Conservation (phyloP, 2,113 vertebrate species). For the Nothocercus julius region DNA sequence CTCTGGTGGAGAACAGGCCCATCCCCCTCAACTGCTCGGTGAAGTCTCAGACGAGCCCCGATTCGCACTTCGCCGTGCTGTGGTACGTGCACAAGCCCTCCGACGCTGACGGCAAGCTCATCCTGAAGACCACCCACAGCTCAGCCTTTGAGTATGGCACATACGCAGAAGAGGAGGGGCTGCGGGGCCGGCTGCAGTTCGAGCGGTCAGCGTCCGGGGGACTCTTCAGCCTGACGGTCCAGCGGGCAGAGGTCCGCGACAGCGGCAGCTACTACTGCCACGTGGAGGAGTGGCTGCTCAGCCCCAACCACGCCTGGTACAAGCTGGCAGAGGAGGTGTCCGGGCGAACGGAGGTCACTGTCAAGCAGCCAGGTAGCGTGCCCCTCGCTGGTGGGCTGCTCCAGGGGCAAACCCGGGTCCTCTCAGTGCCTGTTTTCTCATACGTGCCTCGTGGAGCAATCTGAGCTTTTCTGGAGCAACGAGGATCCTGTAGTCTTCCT, state of each 20-base stretch:
- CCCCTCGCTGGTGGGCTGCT: rapidly evolving
- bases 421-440: rapidly evolving
- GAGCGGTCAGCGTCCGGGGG: conserved; percentile 86
- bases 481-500: not conserved
- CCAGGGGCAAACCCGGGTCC: not conserved
- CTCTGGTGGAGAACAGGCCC: conserved; percentile 87
- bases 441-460: rapidly evolving
- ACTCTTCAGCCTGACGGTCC: conserved; percentile 90
- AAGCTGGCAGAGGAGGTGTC: conserved; percentile 84
- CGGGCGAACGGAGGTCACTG: conserved; percentile 85
- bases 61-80: conserved; percentile 90
- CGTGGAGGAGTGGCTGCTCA: conserved; percentile 89
- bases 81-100: conserved; percentile 90
- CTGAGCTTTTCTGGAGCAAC: not conserved
- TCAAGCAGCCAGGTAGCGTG: conserved; percentile 87
- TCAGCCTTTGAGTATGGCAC: conserved; percentile 90
- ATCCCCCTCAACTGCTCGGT: conserved; percentile 91
- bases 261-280: conserved; percentile 96
- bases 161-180: conserved; percentile 90
- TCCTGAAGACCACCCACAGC: conserved; percentile 89
- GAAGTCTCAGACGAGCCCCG: conserved; percentile 87
- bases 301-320: conserved; percentile 84
- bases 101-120: conserved; percentile 86
- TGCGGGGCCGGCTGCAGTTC: conserved; percentile 89
- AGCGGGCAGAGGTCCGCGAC: conserved; percentile 89